Percentiles rank a stretch among this genome's conserved stretches.
These are phyloP conservation scores for Saxidomus purpurata DNA, from an alignment of 1,140 invertebrate species.

Conservation along the genomic window DNA sequence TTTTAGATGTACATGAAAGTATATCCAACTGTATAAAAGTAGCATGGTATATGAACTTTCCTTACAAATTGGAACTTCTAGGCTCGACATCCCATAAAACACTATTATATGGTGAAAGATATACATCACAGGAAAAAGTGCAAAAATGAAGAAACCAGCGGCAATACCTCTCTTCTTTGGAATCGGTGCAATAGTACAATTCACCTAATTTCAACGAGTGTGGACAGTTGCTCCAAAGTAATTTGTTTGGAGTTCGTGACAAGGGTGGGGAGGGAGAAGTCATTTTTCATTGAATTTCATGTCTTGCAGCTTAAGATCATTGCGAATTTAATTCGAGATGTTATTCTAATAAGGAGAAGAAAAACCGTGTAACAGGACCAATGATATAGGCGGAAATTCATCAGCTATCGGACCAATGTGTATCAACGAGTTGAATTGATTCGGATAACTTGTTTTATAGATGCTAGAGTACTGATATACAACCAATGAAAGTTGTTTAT, in stretches of 20 bases:
- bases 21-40: conserved; percentile 32
- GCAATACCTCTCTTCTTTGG: conserved; percentile 29
- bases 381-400: conserved; percentile 5
- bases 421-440: background rate
- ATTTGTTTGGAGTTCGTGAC: conserved; percentile 39
- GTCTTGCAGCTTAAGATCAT: background rate
- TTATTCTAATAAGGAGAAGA: background rate
- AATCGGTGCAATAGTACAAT: conserved; percentile 13
- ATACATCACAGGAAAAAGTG: background rate
- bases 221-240: background rate
- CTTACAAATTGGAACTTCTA: background rate
- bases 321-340: background rate
- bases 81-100: background rate
- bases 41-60: conserved; percentile 41
- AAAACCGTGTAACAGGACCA: background rate
- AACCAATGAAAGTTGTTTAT: too few species aligned
- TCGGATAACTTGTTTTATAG: background rate
- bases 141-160: background rate
- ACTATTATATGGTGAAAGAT: background rate
- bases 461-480: too few species aligned
- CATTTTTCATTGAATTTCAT: background rate
- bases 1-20: conserved; percentile 29
- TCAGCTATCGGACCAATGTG: background rate
- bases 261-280: background rate
- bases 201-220: background rate